A percentile compares a stretch with the other conserved stretches of the same genome.
Evolutionary conservation across 1,140 invertebrate species (phyloP).

Genomic region (Drosophila prosaltans): DNA sequence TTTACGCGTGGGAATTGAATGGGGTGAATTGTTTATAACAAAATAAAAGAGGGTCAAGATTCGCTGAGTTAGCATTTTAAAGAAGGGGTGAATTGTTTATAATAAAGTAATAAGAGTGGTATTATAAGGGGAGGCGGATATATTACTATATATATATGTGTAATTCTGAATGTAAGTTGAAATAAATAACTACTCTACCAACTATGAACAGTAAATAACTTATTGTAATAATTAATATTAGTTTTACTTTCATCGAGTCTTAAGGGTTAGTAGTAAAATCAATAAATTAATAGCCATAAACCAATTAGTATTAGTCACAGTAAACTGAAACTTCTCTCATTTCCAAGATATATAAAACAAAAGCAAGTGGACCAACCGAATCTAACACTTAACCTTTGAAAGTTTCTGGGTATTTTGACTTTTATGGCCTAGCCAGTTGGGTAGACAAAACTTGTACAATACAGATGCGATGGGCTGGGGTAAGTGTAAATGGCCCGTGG

Average conservation of each 20-base stretch:
- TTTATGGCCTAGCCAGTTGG: slow-evolving; percentile 20
- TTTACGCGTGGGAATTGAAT: no score
- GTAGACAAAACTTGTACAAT: neutral
- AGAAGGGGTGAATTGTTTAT: no score
- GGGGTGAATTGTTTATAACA: no score
- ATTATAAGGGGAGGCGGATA: no score
- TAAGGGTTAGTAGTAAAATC: neutral
- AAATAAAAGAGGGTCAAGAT: no score
- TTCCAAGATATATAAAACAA: no score
- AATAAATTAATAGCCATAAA: neutral
- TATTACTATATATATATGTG: neutral
- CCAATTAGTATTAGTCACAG: neutral
- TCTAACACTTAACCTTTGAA: slow-evolving; percentile 46
- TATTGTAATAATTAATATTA: neutral
- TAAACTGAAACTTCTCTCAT: neutral
- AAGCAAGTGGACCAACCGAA: neutral
- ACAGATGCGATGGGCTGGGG: neutral
- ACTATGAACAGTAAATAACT: neutral
- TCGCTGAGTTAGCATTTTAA: no score
- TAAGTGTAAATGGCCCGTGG: slow-evolving; percentile 8
- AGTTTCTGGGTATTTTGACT: slow-evolving; percentile 23
- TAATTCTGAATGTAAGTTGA: neutral
- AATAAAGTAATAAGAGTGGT: no score
- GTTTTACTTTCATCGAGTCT: neutral
- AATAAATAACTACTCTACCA: neutral